Evolutionary conservation across 2,113 vertebrate species (phyloP), one percentile per base, ranked within the genome.

Genomic region (Platichthys stellatus): DNA sequence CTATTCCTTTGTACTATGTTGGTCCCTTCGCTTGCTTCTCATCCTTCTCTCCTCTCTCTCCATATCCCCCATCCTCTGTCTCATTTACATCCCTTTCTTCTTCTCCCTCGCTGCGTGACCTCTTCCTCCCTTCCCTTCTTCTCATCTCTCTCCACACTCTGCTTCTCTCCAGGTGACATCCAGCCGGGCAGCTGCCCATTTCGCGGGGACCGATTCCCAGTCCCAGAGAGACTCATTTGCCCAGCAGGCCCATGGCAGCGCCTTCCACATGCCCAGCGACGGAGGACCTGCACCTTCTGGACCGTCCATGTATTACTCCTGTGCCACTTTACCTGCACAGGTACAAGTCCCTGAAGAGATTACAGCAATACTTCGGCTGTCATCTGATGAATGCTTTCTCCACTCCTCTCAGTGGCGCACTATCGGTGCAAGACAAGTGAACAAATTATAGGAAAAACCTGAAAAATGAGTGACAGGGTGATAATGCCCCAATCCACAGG

Each of bases 271-370:
- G 95, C 95, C 97, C 71, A n/a, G 56, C 3, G 97, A 98, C 67
- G 93, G 93, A 40, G 88, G 82, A 62, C 14, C 96, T 91, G 88
- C 94, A 91, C 82, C 91, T 92, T 83, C 90, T 78, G 86, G 88
- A 58, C 80, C 87, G 4, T 74, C 93, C 88, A 93, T 97, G 91
- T 97, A 97, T 95, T 98, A 98, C 94, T 96, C 96, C 74, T 97
- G 97, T 91, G 95, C 96, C 92, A 98, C 97, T 86, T 94, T 98
- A 92, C 97, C 97, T 72, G 96, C 97, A 18, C 92, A 93, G 92
- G 92, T 93, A 92, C 23, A 72, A 57, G 70, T 57, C 62, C 63
- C 69, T 14, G 2, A 21, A 49, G 17, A 57, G 15, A 64, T 59
- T 61, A 31, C 23, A 57, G 59, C 60, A 14, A 74, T 28, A 47